These are phyloP conservation scores for Drosophila varians DNA, from an alignment of 1,140 invertebrate species.

Conservation along the genomic window DNA sequence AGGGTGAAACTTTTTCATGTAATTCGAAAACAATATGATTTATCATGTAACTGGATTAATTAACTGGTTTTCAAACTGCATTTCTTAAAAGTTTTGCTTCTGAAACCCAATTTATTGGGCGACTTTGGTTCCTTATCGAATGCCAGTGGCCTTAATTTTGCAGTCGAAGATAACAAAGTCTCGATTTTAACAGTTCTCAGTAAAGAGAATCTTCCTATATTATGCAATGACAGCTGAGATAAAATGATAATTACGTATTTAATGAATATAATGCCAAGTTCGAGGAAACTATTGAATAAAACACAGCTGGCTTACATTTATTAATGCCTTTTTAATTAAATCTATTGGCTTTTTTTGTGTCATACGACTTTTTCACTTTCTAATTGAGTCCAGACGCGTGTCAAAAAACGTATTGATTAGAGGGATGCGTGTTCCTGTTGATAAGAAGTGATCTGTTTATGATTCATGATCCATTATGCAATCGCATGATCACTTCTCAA, in stretches of 20 bases:
- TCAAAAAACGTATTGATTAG: conserved; percentile 1
- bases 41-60: no score
- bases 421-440: conserved; percentile 15
- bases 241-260: background rate
- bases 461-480: conserved; percentile 22
- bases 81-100: background rate
- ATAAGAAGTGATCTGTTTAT: conserved; percentile 36
- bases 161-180: conserved; percentile 10
- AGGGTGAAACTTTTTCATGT: no score
- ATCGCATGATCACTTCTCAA: conserved; percentile 23
- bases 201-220: conserved; percentile 4
- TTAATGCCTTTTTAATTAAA: no score
- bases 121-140: conserved; percentile 26
- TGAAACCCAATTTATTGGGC: background rate
- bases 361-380: conserved; percentile 10
- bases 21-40: no score
- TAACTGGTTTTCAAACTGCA: conserved; percentile 10
- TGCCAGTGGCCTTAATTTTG: conserved; percentile 10
- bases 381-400: background rate
- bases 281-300: background rate
- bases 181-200: conserved; percentile 3
- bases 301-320: background rate
- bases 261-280: background rate
- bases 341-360: background rate
- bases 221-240: conserved; percentile 3